phyloP scores from a whole-genome alignment of 2,113 vertebrate species.

The Oryzias celebensis region DNA sequence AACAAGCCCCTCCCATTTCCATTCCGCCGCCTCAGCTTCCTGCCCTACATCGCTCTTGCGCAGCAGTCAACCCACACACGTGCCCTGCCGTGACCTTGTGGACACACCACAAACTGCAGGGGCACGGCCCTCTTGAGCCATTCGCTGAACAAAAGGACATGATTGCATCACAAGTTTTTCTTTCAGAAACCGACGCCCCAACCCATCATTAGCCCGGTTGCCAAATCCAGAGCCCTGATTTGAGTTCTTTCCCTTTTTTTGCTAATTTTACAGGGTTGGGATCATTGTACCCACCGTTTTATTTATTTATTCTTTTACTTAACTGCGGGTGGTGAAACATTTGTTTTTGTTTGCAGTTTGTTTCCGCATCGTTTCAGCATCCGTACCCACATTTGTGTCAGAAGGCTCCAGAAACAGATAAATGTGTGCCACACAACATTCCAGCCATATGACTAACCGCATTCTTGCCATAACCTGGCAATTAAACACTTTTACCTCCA shows the following conservation, averaged over 20 bases:
- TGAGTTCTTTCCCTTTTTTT: conserved; percentile 50
- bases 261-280: conserved; percentile 67
- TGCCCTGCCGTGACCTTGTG: conserved; percentile 51
- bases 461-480: conserved; percentile 65
- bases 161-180: conserved; percentile 54
- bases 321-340: conserved; percentile 53
- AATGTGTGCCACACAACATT: conserved; percentile 47
- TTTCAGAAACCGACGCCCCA: conserved; percentile 50
- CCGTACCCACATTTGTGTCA: conserved; percentile 46
- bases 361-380: conserved; percentile 32
- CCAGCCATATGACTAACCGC: conserved; percentile 60
- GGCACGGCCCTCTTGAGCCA: conserved; percentile 43
- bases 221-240: conserved; percentile 48
- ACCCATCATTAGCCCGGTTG: conserved; percentile 68
- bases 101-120: conserved; percentile 19
- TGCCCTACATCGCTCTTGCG: conserved; percentile 22
- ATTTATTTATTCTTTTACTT: conserved; percentile 47
- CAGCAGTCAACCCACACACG: conserved; percentile 39
- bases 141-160: conserved; percentile 50
- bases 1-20: conserved; percentile 6
- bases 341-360: conserved; percentile 2
- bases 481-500: conserved; percentile 64
- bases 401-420: conserved; percentile 26
- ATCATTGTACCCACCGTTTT: conserved; percentile 64
- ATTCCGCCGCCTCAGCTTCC: background rate